These are phyloP conservation scores for Stegodyphus mimosarum DNA, from an alignment of 1,140 invertebrate genomes.

Conservation along the genomic window DNA sequence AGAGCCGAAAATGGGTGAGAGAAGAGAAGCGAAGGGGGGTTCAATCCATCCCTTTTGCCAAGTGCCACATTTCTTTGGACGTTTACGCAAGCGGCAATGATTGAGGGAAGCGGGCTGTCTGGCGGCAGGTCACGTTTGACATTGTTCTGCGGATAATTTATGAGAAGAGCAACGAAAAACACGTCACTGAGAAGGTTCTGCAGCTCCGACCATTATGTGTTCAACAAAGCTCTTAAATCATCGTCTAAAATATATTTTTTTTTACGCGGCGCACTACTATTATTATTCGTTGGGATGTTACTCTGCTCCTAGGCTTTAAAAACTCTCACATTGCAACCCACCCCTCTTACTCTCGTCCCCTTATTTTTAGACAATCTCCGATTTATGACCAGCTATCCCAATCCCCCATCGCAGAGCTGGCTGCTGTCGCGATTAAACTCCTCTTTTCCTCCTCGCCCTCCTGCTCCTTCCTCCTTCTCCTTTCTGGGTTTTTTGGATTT, in stretches of 20 bases:
- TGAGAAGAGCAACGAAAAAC: conserved; percentile 58
- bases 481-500: conserved; percentile 9
- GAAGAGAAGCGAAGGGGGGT: not conserved
- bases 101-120: conserved; percentile 55
- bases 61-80: conserved; percentile 60
- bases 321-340: conserved; percentile 12
- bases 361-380: conserved; percentile 59
- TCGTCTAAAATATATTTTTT: conserved; percentile 55
- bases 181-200: conserved; percentile 58
- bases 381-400: conserved; percentile 39
- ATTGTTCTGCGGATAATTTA: conserved; percentile 59
- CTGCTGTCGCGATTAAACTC: not conserved
- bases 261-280: conserved; percentile 38
- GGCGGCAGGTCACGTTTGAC: conserved; percentile 59
- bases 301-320: conserved; percentile 30
- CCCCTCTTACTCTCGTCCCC: not conserved
- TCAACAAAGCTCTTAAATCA: conserved; percentile 62
- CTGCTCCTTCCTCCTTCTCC: not conserved
- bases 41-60: conserved; percentile 40
- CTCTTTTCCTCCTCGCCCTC: conserved; percentile 5
- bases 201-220: conserved; percentile 59
- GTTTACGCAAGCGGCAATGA: conserved; percentile 61
- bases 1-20: not conserved
- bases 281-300: conserved; percentile 56
- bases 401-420: conserved; percentile 4